Evolutionary conservation across 2,888 invertebrate genomes (phyloP).

Genomic region (Eudasyphora cyanicolor): DNA sequence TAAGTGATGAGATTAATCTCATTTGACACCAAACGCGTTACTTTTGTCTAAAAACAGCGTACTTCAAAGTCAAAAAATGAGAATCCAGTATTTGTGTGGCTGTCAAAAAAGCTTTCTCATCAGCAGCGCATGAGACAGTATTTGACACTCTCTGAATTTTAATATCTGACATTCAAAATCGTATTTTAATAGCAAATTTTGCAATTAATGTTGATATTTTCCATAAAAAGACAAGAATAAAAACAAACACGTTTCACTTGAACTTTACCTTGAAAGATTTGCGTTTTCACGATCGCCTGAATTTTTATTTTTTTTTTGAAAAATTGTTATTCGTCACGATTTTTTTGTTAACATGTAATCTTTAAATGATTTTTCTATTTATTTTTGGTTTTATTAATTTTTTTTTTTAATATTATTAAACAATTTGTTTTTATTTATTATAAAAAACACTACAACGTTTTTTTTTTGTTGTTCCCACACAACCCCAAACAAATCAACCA

Average conservation of each 20-base stretch:
- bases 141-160: background rate
- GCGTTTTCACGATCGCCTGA: constrained; percentile 13
- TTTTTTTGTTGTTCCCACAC: background rate
- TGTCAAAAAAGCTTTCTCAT: background rate
- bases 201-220: background rate
- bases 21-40: constrained; percentile 40
- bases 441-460: background rate
- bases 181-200: background rate
- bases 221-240: background rate
- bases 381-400: background rate
- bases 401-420: constrained; percentile 15
- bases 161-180: background rate
- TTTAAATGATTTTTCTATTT: background rate
- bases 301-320: constrained; percentile 2
- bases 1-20: constrained; percentile 39
- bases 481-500: background rate
- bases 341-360: background rate
- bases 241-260: constrained; percentile 49
- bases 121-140: background rate
- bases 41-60: constrained; percentile 3
- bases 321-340: background rate
- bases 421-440: constrained; percentile 10
- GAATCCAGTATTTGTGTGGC: background rate
- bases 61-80: background rate
- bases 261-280: constrained; percentile 63